phyloP scores from a whole-genome alignment of 2,113 vertebrate species.

The Paracanthobrama guichenoti region DNA sequence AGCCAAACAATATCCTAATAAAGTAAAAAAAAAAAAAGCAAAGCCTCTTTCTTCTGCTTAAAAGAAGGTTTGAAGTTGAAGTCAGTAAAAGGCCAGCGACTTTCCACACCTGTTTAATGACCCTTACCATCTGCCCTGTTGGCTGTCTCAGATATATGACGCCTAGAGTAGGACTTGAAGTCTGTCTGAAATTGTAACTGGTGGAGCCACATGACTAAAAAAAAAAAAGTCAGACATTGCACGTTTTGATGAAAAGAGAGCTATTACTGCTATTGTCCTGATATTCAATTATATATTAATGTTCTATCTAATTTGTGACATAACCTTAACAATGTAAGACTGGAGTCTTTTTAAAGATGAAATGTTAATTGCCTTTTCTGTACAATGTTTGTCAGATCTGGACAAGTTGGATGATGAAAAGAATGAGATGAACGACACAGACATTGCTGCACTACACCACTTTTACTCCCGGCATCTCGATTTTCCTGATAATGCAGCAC shows the following conservation, averaged over 20 bases:
- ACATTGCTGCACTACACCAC: constrained; percentile 90
- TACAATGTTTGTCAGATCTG: constrained; percentile 78
- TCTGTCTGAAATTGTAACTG: neutral
- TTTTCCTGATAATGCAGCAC: constrained; percentile 79
- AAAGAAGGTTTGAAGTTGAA: neutral
- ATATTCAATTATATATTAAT: neutral
- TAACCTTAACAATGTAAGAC: neutral
- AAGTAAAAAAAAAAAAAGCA: neutral
- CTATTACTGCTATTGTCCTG: neutral
- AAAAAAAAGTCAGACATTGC: neutral
- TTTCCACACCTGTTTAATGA: constrained; percentile 15
- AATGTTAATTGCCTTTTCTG: constrained; percentile 54
- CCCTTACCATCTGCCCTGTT: constrained; percentile 17
- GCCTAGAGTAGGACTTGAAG: neutral
- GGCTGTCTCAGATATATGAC: neutral
- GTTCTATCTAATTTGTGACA: neutral
- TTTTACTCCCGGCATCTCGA: constrained; percentile 92
- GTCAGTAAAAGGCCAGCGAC: neutral
- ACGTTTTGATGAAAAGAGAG: neutral
- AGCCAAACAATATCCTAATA: neutral
- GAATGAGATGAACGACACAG: constrained; percentile 89
- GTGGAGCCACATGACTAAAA: neutral
- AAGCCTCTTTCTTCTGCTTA: neutral
- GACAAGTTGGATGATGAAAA: constrained; percentile 96
- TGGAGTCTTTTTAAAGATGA: neutral